Evolutionary conservation across 2,113 vertebrate species (phyloP).

Genomic region (human): GRCh38 chr13:99423001-99423500

Average conservation of each 20-base stretch:
- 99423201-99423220: background rate
- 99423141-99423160: background rate
- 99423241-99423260: too few relatives aligned
- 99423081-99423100: background rate
- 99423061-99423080: rapidly evolving
- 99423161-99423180: background rate
- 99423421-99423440: background rate
- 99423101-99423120: rapidly evolving
- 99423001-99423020: rapidly evolving
- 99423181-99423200: background rate
- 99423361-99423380: background rate
- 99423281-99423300: background rate
- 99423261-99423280: rapidly evolving
- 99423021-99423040: background rate
- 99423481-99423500: background rate
- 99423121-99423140: background rate
- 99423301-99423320: background rate
- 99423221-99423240: background rate
- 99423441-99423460: background rate
- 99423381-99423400: background rate
- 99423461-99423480: background rate
- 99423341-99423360: background rate
- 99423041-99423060: background rate
- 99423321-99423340: background rate
- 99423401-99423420: background rate